These are phyloP conservation scores for Telmatochromis sp. DNA, from an alignment of 2,113 vertebrate species.

Conservation along the genomic window DNA sequence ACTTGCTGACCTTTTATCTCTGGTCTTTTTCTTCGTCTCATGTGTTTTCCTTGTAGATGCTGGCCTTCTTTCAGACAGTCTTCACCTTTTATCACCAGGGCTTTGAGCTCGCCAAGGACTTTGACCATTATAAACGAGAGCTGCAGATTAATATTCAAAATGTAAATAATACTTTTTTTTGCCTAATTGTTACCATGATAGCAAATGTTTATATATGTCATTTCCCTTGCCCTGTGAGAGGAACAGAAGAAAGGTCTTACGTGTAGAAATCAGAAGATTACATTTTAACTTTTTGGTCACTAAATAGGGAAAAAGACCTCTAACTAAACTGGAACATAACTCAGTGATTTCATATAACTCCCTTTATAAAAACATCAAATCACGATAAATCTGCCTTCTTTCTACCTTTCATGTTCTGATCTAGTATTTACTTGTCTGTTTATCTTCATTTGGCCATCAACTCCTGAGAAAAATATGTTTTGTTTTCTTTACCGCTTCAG, in stretches of 20 bases:
- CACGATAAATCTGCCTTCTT: neutral
- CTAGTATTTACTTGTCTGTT: neutral
- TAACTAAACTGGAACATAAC: neutral
- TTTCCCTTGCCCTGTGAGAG: neutral
- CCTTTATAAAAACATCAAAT: neutral
- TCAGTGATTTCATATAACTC: neutral
- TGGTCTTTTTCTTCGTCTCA: neutral
- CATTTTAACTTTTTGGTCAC: neutral
- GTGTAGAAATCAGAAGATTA: neutral
- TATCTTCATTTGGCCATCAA: neutral
- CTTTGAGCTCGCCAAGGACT: slow-evolving; percentile 95
- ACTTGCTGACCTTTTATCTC: neutral
- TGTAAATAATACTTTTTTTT: slow-evolving; percentile 70
- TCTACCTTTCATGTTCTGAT: neutral
- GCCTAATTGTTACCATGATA: neutral
- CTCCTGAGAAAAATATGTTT: neutral
- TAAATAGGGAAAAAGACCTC: neutral
- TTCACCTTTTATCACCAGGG: slow-evolving; percentile 99
- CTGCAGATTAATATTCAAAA: slow-evolving; percentile 99
- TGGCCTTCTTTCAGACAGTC: slow-evolving; percentile 96
- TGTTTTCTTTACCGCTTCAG: neutral
- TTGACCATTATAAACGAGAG: slow-evolving; percentile 91
- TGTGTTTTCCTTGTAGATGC: slow-evolving; percentile 74
- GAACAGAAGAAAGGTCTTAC: neutral
- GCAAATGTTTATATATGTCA: neutral